phyloP scores from a whole-genome alignment of 2,888 invertebrate species.

The Dryocosmus kuriphilus region DNA sequence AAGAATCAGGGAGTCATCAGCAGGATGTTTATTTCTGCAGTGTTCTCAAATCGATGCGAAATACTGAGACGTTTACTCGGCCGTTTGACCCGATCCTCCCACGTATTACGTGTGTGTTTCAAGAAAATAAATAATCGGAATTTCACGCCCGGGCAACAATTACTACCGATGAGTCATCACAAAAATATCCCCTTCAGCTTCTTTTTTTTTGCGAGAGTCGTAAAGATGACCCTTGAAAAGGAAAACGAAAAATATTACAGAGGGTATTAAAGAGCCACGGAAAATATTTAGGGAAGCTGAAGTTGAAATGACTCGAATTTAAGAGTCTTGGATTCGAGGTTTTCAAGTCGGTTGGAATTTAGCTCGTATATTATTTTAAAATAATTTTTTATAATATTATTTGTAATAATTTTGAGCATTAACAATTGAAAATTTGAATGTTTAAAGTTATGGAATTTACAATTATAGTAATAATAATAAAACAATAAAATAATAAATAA shows the following conservation, averaged over 20 bases:
- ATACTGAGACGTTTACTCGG: slow-evolving; percentile 51
- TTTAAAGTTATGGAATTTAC: no score
- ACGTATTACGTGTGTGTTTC: slow-evolving; percentile 41
- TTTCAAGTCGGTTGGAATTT: neutral
- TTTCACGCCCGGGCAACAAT: slow-evolving; percentile 33
- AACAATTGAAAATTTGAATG: no score
- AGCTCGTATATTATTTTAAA: no score
- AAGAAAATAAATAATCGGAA: slow-evolving; percentile 16
- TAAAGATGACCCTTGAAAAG: slow-evolving; percentile 24
- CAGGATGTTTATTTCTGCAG: slow-evolving; percentile 22
- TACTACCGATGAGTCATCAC: slow-evolving; percentile 30
- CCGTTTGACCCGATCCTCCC: slow-evolving; percentile 48
- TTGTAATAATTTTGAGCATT: no score
- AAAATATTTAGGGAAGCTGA: slow-evolving; percentile 1
- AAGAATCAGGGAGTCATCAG: slow-evolving; percentile 27
- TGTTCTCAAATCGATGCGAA: slow-evolving; percentile 48
- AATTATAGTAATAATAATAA: no score
- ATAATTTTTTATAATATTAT: no score
- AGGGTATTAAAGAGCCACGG: slow-evolving; percentile 11
- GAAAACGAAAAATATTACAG: neutral
- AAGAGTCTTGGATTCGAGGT: neutral
- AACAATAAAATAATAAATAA: no score
- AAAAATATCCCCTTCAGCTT: slow-evolving; percentile 1
- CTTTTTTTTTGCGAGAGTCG: slow-evolving; percentile 5
- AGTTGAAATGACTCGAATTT: neutral